Conservation (phyloP, 2,888 invertebrate genomes). For the Andrena minutula region DNA sequence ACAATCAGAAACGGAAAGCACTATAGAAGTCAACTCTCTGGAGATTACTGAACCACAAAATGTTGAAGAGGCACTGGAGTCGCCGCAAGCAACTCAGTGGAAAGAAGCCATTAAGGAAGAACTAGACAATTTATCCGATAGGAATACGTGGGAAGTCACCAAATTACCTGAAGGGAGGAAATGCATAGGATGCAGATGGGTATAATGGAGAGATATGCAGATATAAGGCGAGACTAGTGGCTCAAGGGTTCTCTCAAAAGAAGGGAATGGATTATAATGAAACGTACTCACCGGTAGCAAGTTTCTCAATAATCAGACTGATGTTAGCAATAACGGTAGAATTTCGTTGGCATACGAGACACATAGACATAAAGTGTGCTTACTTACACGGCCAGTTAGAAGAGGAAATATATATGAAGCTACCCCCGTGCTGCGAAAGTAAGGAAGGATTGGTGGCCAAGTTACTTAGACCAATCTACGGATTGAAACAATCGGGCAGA, state of each 20-base stretch:
- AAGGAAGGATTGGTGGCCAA: not conserved
- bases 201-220: conserved; percentile 7
- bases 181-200: conserved; percentile 16
- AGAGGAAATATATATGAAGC: conserved; percentile 14
- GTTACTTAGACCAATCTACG: conserved; percentile 8
- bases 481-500: not conserved
- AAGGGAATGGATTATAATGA: not conserved
- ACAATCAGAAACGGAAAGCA: too few species aligned
- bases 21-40: too few species aligned
- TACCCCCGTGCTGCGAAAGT: not conserved
- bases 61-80: not conserved
- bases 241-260: conserved; percentile 4
- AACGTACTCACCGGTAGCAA: conserved; percentile 19
- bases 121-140: not conserved
- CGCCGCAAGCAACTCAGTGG: conserved; percentile 8
- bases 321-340: conserved; percentile 2
- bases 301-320: conserved; percentile 1
- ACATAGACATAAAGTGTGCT: conserved; percentile 24
- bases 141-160: conserved; percentile 4
- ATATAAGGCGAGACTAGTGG: conserved; percentile 22
- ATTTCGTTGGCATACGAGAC: not conserved
- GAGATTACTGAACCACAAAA: not conserved
- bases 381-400: conserved; percentile 8
- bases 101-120: conserved; percentile 3
- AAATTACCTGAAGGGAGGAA: not conserved